Evolutionary conservation across 2,888 invertebrate genomes (phyloP), one percentile per base, ranked within the genome.

Genomic region (Alitta virens): DNA sequence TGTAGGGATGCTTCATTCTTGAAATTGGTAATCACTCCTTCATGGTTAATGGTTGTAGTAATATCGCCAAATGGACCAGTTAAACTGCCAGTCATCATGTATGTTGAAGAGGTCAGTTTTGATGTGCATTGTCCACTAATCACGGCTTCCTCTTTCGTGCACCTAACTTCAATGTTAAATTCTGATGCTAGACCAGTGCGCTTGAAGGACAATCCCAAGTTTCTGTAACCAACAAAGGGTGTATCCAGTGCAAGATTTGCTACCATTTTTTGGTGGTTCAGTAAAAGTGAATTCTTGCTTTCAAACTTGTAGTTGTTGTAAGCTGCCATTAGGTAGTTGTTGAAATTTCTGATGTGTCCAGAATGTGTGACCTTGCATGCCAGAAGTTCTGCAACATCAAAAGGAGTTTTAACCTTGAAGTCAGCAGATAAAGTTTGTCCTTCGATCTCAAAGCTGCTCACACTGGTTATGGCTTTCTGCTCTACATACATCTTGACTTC

Each of bases 1-100:
- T 21, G 56, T 9, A 65, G n/a, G 16, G 46, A 38, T 9, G 54
- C 56, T 12, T 56, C 43, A 42, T 53, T 63, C 60, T 49, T 63
- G 57, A 65, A 65, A 49, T 52, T 43, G 9, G 14, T 53, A 23
- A 40, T 7, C 3, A 27, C 21, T 16, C 66, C 66, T 7, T 43
- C 51, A 43, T 66, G 66, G 49, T 54, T 52, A 9, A 59, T n/a
- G 12, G 14, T 21, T 16, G 33, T 33, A 33, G 12, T 33, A 12
- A 33, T 33, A 33, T 33, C 33, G 5, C 33, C 33, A 33, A 33
- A 33, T 7, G 33, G 33, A 33, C 33, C 12, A 7, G 5, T 12
- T 12, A 33, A 7, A 33, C 7, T 7, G 12, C 33, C 33, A 7
- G 33, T 12, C 12, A 33, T 33, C 33, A 33, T 33, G 33, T 33